Conservation (phyloP, 1,140 invertebrate species). For the Musca domestica region DNA sequence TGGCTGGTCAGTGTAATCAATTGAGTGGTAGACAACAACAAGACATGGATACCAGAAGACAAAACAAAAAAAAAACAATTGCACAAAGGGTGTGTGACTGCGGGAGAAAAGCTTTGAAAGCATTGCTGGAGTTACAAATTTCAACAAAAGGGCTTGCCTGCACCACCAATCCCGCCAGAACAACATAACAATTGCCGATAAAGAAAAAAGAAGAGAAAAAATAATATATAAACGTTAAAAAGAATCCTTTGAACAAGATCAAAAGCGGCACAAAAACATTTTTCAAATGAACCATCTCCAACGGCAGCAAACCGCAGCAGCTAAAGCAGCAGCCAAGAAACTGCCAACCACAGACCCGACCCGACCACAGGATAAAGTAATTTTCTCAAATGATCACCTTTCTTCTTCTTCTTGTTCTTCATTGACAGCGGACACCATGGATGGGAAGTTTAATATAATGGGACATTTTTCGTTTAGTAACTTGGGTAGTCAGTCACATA, state of each 20-base stretch:
- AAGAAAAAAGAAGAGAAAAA: constrained; percentile 2
- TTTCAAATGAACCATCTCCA: constrained; percentile 2
- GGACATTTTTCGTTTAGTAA: too few species aligned
- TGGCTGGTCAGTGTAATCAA: not conserved
- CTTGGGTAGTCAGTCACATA: too few species aligned
- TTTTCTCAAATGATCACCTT: constrained; percentile 16
- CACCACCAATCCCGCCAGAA: too few species aligned
- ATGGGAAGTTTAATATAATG: too few species aligned
- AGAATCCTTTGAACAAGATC: constrained; percentile 10
- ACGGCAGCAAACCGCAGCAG: not conserved
- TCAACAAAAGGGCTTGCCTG: not conserved
- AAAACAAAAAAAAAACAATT: too few species aligned
- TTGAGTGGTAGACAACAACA: not conserved
- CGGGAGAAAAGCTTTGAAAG: not conserved
- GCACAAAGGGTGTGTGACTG: constrained; percentile 3
- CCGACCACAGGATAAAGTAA: constrained; percentile 17
- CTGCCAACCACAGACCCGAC: not conserved
- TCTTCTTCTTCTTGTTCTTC: not conserved
- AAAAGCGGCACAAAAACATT: constrained; percentile 18
- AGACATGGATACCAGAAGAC: not conserved
- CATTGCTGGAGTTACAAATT: not conserved
- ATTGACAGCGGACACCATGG: not conserved
- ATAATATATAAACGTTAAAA: constrained; percentile 19
- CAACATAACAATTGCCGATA: not conserved
- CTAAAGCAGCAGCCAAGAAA: not conserved